A percentile compares a stretch with the other conserved stretches of the same genome.
These are phyloP conservation scores for Antigone vipio DNA, from an alignment of 2,113 vertebrate genomes.

Conservation along the genomic window DNA sequence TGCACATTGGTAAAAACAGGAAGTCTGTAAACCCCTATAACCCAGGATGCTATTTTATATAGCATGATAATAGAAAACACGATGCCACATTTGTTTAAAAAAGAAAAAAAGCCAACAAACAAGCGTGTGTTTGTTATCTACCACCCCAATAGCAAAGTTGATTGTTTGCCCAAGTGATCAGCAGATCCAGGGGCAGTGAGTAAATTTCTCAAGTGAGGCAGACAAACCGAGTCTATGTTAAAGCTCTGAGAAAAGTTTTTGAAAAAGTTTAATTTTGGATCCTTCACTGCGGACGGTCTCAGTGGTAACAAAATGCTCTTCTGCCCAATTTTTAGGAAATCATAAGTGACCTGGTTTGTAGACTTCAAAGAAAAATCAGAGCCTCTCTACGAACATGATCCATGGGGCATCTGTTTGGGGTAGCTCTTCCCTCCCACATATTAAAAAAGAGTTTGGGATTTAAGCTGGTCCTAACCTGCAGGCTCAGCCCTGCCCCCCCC, in stretches of 20 bases:
- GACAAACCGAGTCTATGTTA: accelerated
- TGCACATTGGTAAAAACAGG: conserved; percentile 15
- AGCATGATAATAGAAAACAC: not conserved
- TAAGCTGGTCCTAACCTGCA: not conserved
- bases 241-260: not conserved
- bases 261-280: not conserved
- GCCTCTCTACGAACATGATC: accelerated
- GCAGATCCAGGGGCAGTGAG: not conserved
- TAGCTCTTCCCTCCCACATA: not conserved
- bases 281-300: not conserved
- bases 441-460: not conserved
- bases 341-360: not conserved
- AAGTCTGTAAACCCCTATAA: not conserved
- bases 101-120: not conserved
- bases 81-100: not conserved
- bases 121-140: not conserved
- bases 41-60: not conserved
- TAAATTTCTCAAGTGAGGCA: not conserved
- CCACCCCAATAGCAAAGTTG: not conserved
- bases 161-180: accelerated
- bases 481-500: not conserved
- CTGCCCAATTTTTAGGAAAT: not conserved
- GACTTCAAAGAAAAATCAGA: not conserved
- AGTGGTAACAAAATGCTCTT: not conserved
- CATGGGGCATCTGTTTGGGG: accelerated